These are phyloP conservation scores for Rhyacophila brunnea DNA, from an alignment of 1,140 invertebrate species.

Conservation along the genomic window DNA sequence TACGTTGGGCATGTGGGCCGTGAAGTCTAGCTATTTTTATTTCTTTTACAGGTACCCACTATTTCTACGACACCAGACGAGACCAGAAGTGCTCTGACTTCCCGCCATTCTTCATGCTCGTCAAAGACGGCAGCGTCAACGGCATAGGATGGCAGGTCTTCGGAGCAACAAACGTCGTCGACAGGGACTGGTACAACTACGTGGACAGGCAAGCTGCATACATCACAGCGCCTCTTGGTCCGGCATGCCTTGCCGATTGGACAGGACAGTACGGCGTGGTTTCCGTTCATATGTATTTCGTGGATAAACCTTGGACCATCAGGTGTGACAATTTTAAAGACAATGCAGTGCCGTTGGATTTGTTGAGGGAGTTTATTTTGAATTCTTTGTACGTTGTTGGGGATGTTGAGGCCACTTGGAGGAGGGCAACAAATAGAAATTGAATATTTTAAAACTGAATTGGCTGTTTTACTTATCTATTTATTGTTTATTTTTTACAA, in stretches of 20 bases:
- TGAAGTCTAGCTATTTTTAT: no score
- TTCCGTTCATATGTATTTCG: conserved; percentile 45
- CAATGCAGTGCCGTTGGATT: conserved; percentile 11
- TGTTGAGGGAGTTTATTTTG: no score
- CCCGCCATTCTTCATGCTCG: conserved; percentile 22
- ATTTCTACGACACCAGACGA: conserved; percentile 43
- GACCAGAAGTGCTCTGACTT: conserved; percentile 24
- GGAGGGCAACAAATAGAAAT: no score
- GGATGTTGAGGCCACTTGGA: no score
- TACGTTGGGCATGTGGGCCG: no score
- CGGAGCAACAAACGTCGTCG: conserved; percentile 12
- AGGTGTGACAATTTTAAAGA: conserved; percentile 17
- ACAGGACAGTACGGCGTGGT: conserved; percentile 36
- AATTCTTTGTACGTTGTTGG: no score
- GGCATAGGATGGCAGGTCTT: conserved; percentile 25
- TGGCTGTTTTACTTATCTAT: no score
- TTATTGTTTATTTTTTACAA: no score
- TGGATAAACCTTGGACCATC: conserved; percentile 37
- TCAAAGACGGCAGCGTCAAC: conserved; percentile 4
- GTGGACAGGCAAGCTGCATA: background rate
- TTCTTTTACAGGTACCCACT: conserved; percentile 39
- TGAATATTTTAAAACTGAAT: no score
- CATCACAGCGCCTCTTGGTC: conserved; percentile 12
- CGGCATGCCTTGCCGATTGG: conserved; percentile 39
- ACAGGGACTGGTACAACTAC: conserved; percentile 19